These are phyloP conservation scores for Alaudala cheleensis DNA, from an alignment of 2,113 vertebrate genomes.

Conservation along the genomic window DNA sequence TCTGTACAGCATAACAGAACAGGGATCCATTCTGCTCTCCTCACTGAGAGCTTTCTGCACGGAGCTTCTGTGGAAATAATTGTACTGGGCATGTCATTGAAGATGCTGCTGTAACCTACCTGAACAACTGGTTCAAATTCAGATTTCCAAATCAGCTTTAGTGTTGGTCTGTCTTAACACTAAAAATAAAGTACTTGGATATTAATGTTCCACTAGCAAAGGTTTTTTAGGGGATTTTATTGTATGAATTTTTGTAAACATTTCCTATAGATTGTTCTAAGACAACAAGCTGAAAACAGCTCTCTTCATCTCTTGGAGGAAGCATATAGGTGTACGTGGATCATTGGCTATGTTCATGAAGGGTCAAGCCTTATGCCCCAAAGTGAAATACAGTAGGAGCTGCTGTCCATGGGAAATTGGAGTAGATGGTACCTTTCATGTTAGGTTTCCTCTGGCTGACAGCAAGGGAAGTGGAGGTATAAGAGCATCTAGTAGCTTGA, in stretches of 20 bases:
- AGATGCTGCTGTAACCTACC: neutral
- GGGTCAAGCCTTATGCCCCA: neutral
- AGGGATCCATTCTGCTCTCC: neutral
- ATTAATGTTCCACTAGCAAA: neutral
- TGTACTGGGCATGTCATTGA: neutral
- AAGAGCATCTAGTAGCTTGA: neutral
- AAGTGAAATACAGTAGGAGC: neutral
- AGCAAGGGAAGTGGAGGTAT: neutral
- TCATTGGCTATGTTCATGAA: neutral
- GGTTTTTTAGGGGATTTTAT: neutral
- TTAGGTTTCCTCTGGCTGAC: neutral
- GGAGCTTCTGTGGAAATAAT: neutral
- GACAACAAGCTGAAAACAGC: neutral
- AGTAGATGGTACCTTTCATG: neutral
- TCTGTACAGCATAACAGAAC: neutral
- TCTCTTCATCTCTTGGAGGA: neutral
- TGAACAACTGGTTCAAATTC: neutral
- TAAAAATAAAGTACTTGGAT: neutral
- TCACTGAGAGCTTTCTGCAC: neutral
- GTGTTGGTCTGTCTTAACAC: neutral
- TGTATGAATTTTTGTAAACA: neutral
- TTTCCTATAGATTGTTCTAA: neutral
- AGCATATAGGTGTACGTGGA: neutral
- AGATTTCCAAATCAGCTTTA: neutral
- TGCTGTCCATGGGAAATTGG: neutral